A percentile compares a stretch with the other conserved stretches of the same genome.
These are phyloP conservation scores for Prochilodus magdalenae DNA, from an alignment of 2,113 vertebrate genomes.

Conservation along the genomic window DNA sequence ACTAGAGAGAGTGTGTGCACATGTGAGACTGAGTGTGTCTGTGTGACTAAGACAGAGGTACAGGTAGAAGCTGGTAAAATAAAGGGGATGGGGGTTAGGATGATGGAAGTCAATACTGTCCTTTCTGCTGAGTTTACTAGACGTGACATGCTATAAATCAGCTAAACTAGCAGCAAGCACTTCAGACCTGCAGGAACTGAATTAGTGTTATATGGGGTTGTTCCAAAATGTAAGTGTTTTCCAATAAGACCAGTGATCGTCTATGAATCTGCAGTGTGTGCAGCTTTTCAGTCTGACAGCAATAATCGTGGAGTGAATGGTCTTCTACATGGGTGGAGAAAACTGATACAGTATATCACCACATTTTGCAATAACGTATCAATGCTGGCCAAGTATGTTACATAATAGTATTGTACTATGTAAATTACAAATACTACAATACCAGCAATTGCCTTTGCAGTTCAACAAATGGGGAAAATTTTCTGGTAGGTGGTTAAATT, in stretches of 20 bases:
- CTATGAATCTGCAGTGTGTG: not conserved
- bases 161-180: not conserved
- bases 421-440: too few species aligned
- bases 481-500: too few species aligned
- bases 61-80: not conserved
- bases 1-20: not conserved
- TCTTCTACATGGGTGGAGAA: too few species aligned
- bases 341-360: too few species aligned
- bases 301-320: not conserved
- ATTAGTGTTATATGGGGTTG: not conserved
- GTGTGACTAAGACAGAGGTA: not conserved
- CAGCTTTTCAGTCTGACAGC: not conserved
- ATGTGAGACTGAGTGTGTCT: not conserved
- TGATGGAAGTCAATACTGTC: not conserved
- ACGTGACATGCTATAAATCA: not conserved
- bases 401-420: too few species aligned
- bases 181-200: not conserved
- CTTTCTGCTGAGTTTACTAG: not conserved
- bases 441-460: too few species aligned
- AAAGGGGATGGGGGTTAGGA: too few species aligned
- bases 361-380: too few species aligned
- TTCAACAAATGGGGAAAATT: too few species aligned
- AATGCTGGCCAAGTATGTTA: too few species aligned
- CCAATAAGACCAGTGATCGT: not conserved
- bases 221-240: not conserved